phyloP scores from a whole-genome alignment of 1,140 invertebrate species.

The Conopomorpha cramerella region DNA sequence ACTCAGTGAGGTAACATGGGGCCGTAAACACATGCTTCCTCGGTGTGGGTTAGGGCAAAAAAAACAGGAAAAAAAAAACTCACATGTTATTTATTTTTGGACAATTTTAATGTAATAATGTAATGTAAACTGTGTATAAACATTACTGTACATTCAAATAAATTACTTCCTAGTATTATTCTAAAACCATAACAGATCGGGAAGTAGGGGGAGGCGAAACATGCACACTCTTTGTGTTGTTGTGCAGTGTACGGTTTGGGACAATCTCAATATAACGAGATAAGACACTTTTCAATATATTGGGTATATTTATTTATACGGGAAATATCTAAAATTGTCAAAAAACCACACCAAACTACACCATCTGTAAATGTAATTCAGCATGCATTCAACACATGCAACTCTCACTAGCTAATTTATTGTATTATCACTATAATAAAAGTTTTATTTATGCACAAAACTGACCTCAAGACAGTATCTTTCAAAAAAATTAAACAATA shows the following conservation, averaged over 20 bases:
- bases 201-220: neutral
- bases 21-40: too few species aligned
- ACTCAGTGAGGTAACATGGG: too few species aligned
- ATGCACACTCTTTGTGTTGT: neutral
- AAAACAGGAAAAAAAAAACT: slow-evolving; percentile 18
- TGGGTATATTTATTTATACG: too few species aligned
- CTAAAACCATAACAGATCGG: too few species aligned
- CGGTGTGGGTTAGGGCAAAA: too few species aligned
- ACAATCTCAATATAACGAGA: neutral
- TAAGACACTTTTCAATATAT: neutral
- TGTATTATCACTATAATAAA: too few species aligned
- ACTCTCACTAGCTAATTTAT: too few species aligned
- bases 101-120: slow-evolving; percentile 31
- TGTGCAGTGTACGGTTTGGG: neutral
- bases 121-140: slow-evolving; percentile 33
- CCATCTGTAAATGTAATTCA: slow-evolving; percentile 21
- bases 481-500: too few species aligned
- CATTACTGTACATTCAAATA: slow-evolving; percentile 29
- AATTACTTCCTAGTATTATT: slow-evolving; percentile 17
- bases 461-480: too few species aligned
- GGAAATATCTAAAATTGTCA: slow-evolving; percentile 10
- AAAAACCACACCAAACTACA: slow-evolving; percentile 28
- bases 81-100: slow-evolving; percentile 23
- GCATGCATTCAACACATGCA: slow-evolving; percentile 46
- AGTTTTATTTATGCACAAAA: slow-evolving; percentile 26